These are phyloP conservation scores for Microcebus lehilahytsara DNA, from an alignment of 2,113 vertebrate species.

Conservation along the genomic window DNA sequence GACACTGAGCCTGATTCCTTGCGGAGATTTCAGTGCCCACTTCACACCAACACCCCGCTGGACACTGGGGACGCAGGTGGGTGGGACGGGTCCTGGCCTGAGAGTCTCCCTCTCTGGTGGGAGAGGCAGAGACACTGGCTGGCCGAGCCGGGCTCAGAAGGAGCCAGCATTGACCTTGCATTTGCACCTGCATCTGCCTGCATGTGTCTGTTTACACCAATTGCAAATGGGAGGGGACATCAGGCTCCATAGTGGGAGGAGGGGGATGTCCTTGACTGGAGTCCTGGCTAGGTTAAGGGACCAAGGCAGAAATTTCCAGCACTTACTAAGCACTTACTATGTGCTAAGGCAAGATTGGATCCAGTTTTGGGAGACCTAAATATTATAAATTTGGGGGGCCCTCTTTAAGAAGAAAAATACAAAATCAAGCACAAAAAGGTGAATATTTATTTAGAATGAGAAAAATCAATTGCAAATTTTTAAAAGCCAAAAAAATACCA, in stretches of 20 bases:
- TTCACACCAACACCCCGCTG: fast-evolving
- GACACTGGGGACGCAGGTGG: background rate
- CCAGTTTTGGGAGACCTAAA: background rate
- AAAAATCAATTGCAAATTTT: background rate
- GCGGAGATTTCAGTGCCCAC: background rate
- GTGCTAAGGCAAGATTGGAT: background rate
- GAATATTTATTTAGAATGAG: conserved; percentile 11
- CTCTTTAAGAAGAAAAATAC: background rate
- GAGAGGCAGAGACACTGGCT: background rate
- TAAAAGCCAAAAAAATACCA: background rate
- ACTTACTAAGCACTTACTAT: background rate
- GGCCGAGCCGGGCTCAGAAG: background rate
- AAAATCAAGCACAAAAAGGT: background rate
- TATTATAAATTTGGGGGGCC: background rate
- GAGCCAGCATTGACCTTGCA: background rate
- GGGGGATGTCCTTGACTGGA: background rate
- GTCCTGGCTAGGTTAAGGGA: background rate
- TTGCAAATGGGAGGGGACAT: background rate
- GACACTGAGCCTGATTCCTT: background rate
- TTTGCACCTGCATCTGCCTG: background rate
- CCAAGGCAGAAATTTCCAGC: background rate
- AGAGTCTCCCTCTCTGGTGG: background rate
- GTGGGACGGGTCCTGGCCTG: too few species aligned
- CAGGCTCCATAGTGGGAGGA: background rate
- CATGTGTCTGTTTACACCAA: background rate